A percentile compares a stretch with the other conserved stretches of the same genome.
phyloP scores from a whole-genome alignment of 2,113 vertebrate species.

The Gasterosteus aculeatus region DNA sequence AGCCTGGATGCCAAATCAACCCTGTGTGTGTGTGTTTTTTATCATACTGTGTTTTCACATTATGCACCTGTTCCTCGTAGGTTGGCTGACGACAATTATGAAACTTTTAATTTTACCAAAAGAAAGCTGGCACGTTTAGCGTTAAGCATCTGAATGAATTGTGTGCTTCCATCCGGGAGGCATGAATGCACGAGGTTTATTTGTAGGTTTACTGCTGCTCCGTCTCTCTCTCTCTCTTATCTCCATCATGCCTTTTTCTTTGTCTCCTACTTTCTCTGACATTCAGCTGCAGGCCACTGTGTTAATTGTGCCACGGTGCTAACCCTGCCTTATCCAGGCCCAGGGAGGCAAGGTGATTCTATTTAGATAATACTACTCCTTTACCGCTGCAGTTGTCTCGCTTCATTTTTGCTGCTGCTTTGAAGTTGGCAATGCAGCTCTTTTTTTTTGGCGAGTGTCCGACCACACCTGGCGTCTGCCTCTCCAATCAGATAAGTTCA shows the following conservation, averaged over 20 bases:
- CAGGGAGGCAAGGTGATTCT: constrained; percentile 42
- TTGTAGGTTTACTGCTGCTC: constrained; percentile 39
- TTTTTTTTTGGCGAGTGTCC: constrained; percentile 4
- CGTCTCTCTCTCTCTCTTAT: constrained; percentile 14
- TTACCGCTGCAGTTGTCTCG: constrained; percentile 40
- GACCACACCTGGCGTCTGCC: constrained; percentile 32
- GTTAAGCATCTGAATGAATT: constrained; percentile 30
- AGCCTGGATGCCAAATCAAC: not conserved
- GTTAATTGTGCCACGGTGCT: constrained; percentile 53
- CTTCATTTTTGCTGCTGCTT: constrained; percentile 32
- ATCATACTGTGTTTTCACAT: not conserved
- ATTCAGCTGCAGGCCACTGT: constrained; percentile 50
- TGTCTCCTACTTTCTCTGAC: constrained; percentile 21
- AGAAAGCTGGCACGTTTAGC: constrained; percentile 10
- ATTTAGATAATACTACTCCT: constrained; percentile 57
- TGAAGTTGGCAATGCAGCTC: constrained; percentile 33
- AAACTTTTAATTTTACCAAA: not conserved
- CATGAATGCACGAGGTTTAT: constrained; percentile 31
- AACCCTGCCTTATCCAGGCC: constrained; percentile 54
- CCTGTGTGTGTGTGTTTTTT: not conserved
- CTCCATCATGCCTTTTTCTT: constrained; percentile 28
- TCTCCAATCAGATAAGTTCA: constrained; percentile 9
- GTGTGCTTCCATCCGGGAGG: constrained; percentile 31
- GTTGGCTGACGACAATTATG: not conserved
- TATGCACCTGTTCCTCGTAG: not conserved